A percentile compares a stretch with the other conserved stretches of the same genome.
Conservation (phyloP, 2,888 invertebrate genomes). For the Diadromus collaris region DNA sequence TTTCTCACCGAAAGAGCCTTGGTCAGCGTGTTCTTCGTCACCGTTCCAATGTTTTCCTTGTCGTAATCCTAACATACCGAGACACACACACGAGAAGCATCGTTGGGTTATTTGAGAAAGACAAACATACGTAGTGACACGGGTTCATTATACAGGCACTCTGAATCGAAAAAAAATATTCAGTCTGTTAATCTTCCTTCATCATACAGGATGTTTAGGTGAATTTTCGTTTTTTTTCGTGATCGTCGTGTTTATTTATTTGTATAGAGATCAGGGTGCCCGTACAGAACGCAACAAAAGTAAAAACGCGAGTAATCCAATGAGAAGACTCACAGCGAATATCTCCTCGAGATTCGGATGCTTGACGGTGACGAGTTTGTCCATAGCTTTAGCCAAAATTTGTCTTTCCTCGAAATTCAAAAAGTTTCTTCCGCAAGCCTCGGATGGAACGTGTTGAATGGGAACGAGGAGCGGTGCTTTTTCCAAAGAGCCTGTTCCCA, state of each 20-base stretch:
- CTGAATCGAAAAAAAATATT: conserved; percentile 3
- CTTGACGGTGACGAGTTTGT: conserved; percentile 85
- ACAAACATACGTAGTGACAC: not conserved
- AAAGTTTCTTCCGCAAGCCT: conserved; percentile 84
- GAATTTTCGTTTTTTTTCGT: no score
- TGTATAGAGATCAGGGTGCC: no score
- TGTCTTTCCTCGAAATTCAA: conserved; percentile 88
- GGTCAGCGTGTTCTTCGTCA: conserved; percentile 84
- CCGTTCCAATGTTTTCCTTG: conserved; percentile 85
- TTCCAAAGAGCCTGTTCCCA: conserved; percentile 85
- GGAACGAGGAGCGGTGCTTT: conserved; percentile 86
- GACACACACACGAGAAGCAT: conserved; percentile 39
- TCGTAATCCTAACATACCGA: conserved; percentile 85
- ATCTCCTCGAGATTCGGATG: conserved; percentile 87
- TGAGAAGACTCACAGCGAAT: conserved; percentile 81
- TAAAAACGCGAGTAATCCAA: not conserved
- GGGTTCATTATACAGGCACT: not conserved
- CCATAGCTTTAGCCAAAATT: conserved; percentile 84
- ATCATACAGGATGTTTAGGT: not conserved
- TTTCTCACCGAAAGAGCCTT: conserved; percentile 85
- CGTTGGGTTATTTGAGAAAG: not conserved
- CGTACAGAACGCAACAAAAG: not conserved
- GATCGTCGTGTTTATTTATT: no score
- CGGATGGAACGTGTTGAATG: conserved; percentile 86
- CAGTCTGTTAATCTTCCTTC: not conserved